These are phyloP conservation scores for Mirounga angustirostris DNA, from an alignment of 2,113 vertebrate species.

Conservation along the genomic window DNA sequence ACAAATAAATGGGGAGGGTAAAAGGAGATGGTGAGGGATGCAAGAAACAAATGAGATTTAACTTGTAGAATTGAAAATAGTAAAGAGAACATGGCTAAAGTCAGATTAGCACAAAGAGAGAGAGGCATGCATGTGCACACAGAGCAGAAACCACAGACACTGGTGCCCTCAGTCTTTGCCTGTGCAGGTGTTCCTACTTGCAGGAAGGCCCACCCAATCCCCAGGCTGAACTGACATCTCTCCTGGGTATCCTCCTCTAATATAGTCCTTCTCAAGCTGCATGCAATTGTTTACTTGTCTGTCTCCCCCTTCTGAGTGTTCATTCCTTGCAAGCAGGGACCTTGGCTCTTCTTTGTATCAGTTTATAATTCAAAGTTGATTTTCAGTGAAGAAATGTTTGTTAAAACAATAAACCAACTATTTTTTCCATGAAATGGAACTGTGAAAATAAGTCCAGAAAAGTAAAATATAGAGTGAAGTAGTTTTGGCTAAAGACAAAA, in stretches of 20 bases:
- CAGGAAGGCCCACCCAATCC: background rate
- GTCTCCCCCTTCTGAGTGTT: background rate
- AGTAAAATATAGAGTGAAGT: background rate
- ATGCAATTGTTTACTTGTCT: background rate
- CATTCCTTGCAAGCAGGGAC: background rate
- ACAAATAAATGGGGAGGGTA: background rate
- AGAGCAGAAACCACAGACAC: background rate
- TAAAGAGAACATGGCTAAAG: background rate
- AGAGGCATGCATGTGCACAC: too few relatives aligned
- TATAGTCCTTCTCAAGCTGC: background rate
- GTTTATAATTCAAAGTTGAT: background rate
- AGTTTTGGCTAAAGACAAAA: background rate
- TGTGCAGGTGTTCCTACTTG: background rate
- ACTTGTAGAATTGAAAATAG: background rate
- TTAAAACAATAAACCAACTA: constrained; percentile 13
- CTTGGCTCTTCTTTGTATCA: background rate
- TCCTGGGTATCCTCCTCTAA: fast-evolving
- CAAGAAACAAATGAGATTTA: background rate
- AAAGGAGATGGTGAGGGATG: background rate
- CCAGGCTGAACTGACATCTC: background rate
- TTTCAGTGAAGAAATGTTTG: background rate
- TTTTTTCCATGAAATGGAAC: background rate
- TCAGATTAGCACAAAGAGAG: background rate
- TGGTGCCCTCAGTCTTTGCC: background rate
- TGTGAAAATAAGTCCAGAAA: constrained; percentile 15